Base-by-base conservation (phyloP, 2,888 invertebrate genomes). In the Platycheirus rosarum region DNA sequence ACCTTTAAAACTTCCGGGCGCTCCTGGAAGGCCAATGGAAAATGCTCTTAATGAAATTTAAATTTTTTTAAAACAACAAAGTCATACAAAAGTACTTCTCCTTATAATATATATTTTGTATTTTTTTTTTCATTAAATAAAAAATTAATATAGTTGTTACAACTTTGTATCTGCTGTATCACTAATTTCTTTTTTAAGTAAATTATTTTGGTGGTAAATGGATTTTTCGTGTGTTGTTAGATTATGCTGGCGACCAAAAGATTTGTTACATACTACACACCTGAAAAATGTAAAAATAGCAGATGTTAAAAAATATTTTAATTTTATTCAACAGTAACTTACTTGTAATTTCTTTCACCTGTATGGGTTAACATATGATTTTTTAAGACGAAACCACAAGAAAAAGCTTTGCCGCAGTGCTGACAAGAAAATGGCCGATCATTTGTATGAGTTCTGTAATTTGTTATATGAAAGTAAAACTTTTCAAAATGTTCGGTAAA, bases 371-470 rank as follows among this genome's bases (percentile, higher is more conserved):
- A 14, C 37, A 84, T 62, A 23, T 84, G 84, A 29, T 84, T 79
- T 66, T 75, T 84, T n/a, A 84, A 66, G 37, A 79, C 74, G 37
- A 70, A 79, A 9, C 44, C 55, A n/a, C 46, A 60, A 1, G 84
- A 69, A 35, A 84, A 84, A n/a, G 79, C 42, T 7, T 79, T 84
- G 2, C 18, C 63, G 23, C 84, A 84, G 9, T 65, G 35, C 35
- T 65, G 51, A 46, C 84, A 84, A 5, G 69, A 32, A 55, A 60
- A 84, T 8, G 84, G 84, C 2, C 84, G 79, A 20, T 79, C 79
- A 32, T 84, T 75, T 9, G 74, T 79, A 9, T 84, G 84, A 7
- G 74, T 70, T 53, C 84, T 84, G 14, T 9, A 65, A 40, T 23
- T 20, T 35, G 16, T 32, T 9, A 51, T 18, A 66, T 29, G 3